phyloP scores from a whole-genome alignment of 1,140 invertebrate species.

The Eupristina koningsbergeri region DNA sequence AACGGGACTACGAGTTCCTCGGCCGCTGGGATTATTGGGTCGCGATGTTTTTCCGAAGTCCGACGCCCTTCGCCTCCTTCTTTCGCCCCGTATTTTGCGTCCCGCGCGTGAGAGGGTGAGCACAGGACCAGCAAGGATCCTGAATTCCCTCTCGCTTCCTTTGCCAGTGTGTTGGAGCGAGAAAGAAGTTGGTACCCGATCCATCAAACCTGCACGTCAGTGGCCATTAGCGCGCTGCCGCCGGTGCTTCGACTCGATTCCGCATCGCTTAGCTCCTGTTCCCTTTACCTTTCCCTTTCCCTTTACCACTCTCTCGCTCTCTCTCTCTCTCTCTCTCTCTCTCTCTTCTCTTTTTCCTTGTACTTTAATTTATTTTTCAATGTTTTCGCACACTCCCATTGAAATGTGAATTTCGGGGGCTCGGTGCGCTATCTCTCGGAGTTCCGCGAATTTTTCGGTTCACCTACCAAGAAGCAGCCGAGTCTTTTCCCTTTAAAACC shows the following conservation, averaged over 20 bases:
- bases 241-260: slow-evolving; percentile 64
- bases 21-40: not conserved
- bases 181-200: slow-evolving; percentile 72
- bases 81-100: slow-evolving; percentile 56
- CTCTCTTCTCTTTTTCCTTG: not conserved
- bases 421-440: not conserved
- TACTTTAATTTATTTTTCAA: slow-evolving; percentile 8
- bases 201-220: slow-evolving; percentile 76
- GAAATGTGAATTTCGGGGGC: not conserved
- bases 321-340: slow-evolving; percentile 31
- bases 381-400: not conserved
- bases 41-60: slow-evolving; percentile 34
- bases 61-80: slow-evolving; percentile 4
- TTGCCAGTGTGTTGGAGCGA: slow-evolving; percentile 52
- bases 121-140: not conserved
- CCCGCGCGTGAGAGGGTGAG: not conserved
- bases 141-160: slow-evolving; percentile 18
- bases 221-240: slow-evolving; percentile 77
- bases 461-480: not conserved
- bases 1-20: slow-evolving; percentile 54
- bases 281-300: no score
- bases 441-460: not conserved
- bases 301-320: slow-evolving; percentile 38
- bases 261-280: slow-evolving; percentile 54
- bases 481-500: not conserved